Evolutionary conservation across 2,113 vertebrate species (phyloP), one percentile per base, ranked within the genome.

Genomic region (Engystomops pustulosus): DNA sequence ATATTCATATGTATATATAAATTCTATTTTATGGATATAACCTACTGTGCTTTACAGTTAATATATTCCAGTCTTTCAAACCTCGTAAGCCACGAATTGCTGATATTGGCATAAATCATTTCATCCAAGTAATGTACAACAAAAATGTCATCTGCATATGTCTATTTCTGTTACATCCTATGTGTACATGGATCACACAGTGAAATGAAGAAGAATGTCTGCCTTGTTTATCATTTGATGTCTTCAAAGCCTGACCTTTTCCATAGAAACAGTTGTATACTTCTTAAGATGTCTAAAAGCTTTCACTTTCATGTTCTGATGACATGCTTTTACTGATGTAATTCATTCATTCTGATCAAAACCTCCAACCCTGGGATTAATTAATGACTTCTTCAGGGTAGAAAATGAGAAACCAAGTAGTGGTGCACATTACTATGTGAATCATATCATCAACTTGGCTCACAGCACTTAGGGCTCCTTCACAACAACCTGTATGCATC

Each of bases 201-300:
- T 36, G 4, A 36, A 12, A 76, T 53, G 32, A 55, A 49, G 17
- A 12, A 53, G 32, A 30, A 51, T 53, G n/a, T 53, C 18, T 76
- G 27, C 9, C 30, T 20, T 51, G 34, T 49, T 53, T 76, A 34
- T 55, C 49, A 76, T 51, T 76, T 76, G 47, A 76, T 76, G 72
- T 34, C 47, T 76, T 76, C 47, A 76, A 53, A 76, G 45, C 45
- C 20, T 30, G 27, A 49, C 25, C 14, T 75, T 75, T 71, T 32
- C 38, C 17, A 75, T n/a, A 44, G 45, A 53, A 76, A 47, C 49
- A 15, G 15, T 30, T 74, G 70, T 49, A 49, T 74, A 17, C 12
- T 70, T 23, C 3, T 20, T 45, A 27, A 74, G n/a, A 49, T 74
- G 41, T 47, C 25, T 53, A 51, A 76, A 8, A 55, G 27, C 17